Conservation (phyloP, 2,888 invertebrate species). For the Limnephilus lunatus region DNA sequence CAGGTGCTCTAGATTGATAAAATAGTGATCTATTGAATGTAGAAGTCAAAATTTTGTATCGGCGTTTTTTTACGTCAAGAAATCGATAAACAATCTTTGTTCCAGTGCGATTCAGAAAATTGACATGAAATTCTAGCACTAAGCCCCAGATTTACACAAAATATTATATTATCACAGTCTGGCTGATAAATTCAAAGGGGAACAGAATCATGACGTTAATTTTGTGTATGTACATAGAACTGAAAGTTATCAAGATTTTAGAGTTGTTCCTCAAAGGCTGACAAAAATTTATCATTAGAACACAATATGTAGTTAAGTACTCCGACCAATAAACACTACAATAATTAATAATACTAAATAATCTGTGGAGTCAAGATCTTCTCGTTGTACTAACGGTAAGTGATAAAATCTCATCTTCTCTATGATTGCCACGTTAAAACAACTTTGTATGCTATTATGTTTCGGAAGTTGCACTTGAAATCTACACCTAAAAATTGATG, state of each 20-base stretch:
- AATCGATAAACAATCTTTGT: no score
- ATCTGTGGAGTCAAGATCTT: neutral
- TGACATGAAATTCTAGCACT: no score
- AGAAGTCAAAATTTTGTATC: no score
- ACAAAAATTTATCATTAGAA: neutral
- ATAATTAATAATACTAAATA: conserved; percentile 21
- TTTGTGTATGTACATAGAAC: neutral
- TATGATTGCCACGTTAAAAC: neutral
- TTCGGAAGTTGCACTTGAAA: neutral
- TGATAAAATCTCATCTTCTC: neutral
- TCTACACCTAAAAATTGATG: neutral
- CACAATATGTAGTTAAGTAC: conserved; percentile 16
- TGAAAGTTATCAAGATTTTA: neutral
- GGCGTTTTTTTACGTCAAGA: no score
- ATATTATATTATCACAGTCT: neutral
- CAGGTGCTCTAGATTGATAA: no score
- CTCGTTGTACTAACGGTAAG: neutral
- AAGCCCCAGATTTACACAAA: neutral
- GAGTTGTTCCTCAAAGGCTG: neutral
- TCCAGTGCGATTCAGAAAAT: no score
- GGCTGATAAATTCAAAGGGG: neutral
- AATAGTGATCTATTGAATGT: no score
- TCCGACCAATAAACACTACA: conserved; percentile 23
- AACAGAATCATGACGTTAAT: neutral
- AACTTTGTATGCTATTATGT: neutral